Conservation (phyloP, 2,888 invertebrate genomes). For the Atethmia centrago region DNA sequence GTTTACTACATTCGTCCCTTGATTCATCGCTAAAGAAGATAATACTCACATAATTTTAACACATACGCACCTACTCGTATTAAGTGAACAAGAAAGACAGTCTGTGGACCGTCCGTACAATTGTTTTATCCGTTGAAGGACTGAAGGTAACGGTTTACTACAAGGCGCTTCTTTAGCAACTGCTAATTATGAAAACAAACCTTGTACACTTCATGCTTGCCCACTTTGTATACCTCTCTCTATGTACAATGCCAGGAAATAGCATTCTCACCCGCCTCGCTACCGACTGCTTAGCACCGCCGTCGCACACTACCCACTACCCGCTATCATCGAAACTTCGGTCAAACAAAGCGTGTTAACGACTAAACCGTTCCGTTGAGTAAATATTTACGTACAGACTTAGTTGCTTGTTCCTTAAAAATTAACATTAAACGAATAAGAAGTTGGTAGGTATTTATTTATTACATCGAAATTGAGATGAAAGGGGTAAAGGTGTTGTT, state of each 20-base stretch:
- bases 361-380: slow-evolving; percentile 4
- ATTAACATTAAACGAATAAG: slow-evolving; percentile 19
- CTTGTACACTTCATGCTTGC: neutral
- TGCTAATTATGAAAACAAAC: too few species aligned
- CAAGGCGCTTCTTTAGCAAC: neutral
- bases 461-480: neutral
- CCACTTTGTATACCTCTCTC: too few species aligned
- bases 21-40: neutral
- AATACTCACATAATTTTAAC: neutral
- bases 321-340: neutral
- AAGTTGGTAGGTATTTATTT: slow-evolving; percentile 26
- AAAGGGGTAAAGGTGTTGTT: neutral
- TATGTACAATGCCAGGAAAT: neutral
- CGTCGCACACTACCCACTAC: neutral
- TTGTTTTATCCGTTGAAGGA: neutral
- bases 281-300: neutral
- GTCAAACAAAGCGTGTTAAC: slow-evolving; percentile 8
- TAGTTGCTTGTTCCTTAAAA: slow-evolving; percentile 40
- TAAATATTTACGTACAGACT: slow-evolving; percentile 46
- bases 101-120: neutral
- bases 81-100: neutral
- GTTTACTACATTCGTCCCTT: neutral
- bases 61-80: neutral
- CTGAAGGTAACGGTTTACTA: neutral
- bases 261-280: too few species aligned